A percentile compares a stretch with the other conserved stretches of the same genome.
Conservation (phyloP, 2,888 invertebrate species). For the Parascotia fuliginaria region DNA sequence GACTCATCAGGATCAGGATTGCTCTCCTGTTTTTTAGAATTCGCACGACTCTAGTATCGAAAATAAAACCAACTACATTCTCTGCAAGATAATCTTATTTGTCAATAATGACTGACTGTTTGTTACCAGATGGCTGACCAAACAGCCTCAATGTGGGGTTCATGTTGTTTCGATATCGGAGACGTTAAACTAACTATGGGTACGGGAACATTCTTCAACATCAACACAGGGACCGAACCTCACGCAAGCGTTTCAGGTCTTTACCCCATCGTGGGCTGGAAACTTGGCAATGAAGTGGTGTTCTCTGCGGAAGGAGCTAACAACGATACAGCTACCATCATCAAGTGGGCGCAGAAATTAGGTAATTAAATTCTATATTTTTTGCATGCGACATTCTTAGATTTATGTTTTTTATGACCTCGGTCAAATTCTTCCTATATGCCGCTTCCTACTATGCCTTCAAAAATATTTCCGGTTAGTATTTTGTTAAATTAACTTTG, state of each 20-base stretch:
- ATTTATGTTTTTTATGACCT: too few species aligned
- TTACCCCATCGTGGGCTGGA: constrained; percentile 97
- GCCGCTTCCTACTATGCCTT: too few species aligned
- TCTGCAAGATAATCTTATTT: too few species aligned
- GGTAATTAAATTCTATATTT: constrained; percentile 71
- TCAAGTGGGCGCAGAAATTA: constrained; percentile 93
- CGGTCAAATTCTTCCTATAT: too few species aligned
- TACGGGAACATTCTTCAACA: constrained; percentile 95
- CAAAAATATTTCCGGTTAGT: too few species aligned
- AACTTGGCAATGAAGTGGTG: constrained; percentile 73
- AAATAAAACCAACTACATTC: too few species aligned
- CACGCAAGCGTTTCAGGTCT: constrained; percentile 94
- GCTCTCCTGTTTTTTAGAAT: too few species aligned
- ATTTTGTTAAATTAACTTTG: too few species aligned
- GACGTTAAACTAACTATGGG: constrained; percentile 96
- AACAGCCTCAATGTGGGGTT: constrained; percentile 95
- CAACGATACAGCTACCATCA: constrained; percentile 94
- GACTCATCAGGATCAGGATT: too few species aligned
- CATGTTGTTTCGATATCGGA: constrained; percentile 91
- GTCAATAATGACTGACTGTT: too few species aligned
- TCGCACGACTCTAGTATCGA: too few species aligned
- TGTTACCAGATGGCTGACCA: constrained; percentile 92
- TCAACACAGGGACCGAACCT: constrained; percentile 91
- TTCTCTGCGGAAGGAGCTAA: constrained; percentile 95
- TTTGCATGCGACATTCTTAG: too few species aligned